Base-by-base conservation (phyloP, 2,113 vertebrate genomes). In the Dryoscopus gambensis region DNA sequence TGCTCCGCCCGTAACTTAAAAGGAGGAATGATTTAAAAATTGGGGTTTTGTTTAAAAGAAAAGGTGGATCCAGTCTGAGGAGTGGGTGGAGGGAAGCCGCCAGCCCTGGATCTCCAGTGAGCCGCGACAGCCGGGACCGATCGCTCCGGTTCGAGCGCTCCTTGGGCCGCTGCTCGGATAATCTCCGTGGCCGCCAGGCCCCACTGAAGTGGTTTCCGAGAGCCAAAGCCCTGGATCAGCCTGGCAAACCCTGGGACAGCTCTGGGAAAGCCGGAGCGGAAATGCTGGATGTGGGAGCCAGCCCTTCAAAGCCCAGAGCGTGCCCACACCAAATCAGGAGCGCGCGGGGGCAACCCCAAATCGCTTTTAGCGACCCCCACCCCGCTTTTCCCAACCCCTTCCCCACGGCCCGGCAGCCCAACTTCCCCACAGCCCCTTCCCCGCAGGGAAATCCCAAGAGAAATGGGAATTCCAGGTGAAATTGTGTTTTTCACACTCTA, bases 181-280 rank as follows among this genome's bases (percentile, higher is more conserved):
- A 96, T 87, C 91, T 63, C 90, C 33, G 67, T 6, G 44, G 75
- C 75, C 96, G 77, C 19, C 84, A 53, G 89, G 77, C 84, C 84
- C 64, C 64, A 84, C 52, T 96, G 84, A 92, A 91, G 69, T 87
- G 84, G 90, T 89, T 96, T 96, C 95, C 96, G 95, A 81, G 30
- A 87, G 63, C 62, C 64, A 50, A 95, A 96, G 73, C 65, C 82
- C 89, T 77, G 90, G 79, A 75, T 95, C 88, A 91, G 64, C n/a
- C 76, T 86, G 62, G 77, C 82, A 95, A 96, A 94, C 21, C 5
- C 79, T 7, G 79, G 44, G 75, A 85, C 44, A 63, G 3, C 81
- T 25, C 84, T 30, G 49, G 39, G 31, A 42, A 93, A 83, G 57
- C 3, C 89, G 7, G 49, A 76, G 80, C 1, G 39, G 53, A 42